Percentiles rank a stretch among this genome's conserved stretches.
Conservation (phyloP, 2,797 vertebrate species). For the Tangara arthus region DNA sequence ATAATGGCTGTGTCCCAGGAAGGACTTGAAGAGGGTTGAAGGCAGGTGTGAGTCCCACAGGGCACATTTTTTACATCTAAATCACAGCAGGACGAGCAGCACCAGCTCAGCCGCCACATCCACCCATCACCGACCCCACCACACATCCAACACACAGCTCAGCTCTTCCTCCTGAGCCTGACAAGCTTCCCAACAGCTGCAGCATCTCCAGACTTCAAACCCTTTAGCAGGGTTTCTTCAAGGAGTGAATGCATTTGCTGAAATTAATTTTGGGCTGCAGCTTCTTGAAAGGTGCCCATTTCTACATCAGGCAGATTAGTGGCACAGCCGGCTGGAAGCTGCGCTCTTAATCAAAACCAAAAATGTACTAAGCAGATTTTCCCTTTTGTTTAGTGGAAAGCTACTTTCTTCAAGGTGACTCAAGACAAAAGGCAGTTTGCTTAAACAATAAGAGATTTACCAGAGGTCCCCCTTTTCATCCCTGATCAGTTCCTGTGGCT, state of each 20-base stretch:
- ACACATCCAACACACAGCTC: accelerated
- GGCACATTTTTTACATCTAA: no score
- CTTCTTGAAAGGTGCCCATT: not conserved
- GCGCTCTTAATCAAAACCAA: constrained; percentile 2
- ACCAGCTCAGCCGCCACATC: accelerated
- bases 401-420: constrained; percentile 51
- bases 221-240: not conserved
- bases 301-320: constrained; percentile 22
- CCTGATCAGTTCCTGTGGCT: not conserved
- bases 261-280: constrained; percentile 32
- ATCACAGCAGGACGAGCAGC: not conserved
- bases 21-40: not conserved
- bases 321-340: not conserved
- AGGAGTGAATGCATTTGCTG: not conserved
- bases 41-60: not conserved
- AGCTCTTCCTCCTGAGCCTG: not conserved
- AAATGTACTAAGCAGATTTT: constrained; percentile 23
- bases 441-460: constrained; percentile 8
- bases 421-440: not conserved
- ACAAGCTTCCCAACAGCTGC: not conserved
- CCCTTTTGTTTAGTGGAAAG: constrained; percentile 34
- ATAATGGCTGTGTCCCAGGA: not conserved
- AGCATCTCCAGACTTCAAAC: not conserved
- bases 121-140: no score
- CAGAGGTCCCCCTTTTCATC: constrained; percentile 1